Conservation (phyloP, 92 coral and sea anemone species). For the Galaxea fascicularis region DNA sequence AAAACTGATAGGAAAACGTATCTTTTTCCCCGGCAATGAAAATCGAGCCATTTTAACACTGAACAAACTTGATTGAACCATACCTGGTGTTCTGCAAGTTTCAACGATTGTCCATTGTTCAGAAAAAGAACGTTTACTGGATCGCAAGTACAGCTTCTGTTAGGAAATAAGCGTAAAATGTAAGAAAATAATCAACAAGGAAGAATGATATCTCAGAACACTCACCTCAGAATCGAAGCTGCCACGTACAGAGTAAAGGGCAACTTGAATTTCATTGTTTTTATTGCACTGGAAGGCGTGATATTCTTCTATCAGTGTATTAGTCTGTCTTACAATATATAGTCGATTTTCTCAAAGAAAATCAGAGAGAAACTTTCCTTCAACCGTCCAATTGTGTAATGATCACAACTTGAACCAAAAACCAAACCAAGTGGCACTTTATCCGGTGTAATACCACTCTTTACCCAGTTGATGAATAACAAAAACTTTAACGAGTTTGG, state of each 20-base stretch:
- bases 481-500: not conserved
- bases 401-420: not conserved
- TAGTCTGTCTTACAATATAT: no score
- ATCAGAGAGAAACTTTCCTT: not conserved
- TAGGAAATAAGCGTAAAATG: not conserved
- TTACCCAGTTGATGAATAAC: not conserved
- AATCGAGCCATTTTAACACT: no score
- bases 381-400: not conserved
- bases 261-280: not conserved
- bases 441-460: no score
- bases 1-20: no score
- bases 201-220: not conserved
- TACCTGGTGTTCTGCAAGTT: not conserved
- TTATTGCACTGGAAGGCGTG: not conserved
- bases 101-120: slow-evolving; percentile 1
- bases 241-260: not conserved
- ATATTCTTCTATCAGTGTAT: not conserved
- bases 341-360: not conserved
- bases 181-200: not conserved
- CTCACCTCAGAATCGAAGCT: slow-evolving; percentile 1
- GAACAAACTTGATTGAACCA: not conserved
- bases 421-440: not conserved
- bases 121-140: slow-evolving; percentile 8
- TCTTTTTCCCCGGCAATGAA: no score
- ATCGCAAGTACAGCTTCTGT: not conserved